phyloP scores from a whole-genome alignment of 1,140 invertebrate genomes.

The Zophobas atratus region DNA sequence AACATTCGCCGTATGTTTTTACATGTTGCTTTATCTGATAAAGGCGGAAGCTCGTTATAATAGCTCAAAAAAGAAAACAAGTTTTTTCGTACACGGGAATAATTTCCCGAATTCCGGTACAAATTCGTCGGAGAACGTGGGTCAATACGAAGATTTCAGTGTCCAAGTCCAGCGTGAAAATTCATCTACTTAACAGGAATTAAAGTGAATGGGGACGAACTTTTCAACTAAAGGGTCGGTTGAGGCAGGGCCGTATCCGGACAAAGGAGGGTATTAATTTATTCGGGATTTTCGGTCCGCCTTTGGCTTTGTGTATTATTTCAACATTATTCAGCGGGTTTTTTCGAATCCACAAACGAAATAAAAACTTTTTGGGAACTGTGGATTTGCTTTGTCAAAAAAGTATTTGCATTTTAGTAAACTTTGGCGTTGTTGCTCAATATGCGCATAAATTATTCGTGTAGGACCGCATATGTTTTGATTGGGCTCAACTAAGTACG shows the following conservation, averaged over 20 bases:
- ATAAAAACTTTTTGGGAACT: not conserved
- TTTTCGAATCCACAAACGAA: not conserved
- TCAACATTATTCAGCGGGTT: slow-evolving; percentile 17
- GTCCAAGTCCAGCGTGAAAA: not conserved
- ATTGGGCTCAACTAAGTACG: not conserved
- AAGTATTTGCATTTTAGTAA: slow-evolving; percentile 29
- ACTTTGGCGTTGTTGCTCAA: not conserved
- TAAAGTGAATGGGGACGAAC: not conserved
- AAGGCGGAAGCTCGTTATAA: too few relatives aligned
- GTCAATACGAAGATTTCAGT: too few relatives aligned
- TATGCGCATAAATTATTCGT: slow-evolving; percentile 20
- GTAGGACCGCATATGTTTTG: not conserved
- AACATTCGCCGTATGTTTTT: not conserved
- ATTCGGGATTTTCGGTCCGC: slow-evolving; percentile 13
- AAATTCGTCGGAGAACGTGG: not conserved
- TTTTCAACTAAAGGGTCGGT: slow-evolving; percentile 10
- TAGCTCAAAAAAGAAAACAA: too few relatives aligned
- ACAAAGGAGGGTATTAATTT: slow-evolving; percentile 11
- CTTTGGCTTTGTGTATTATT: slow-evolving; percentile 2
- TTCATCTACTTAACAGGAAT: slow-evolving; percentile 14
- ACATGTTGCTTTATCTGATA: too few relatives aligned
- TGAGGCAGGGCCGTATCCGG: not conserved
- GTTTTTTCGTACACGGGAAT: not conserved
- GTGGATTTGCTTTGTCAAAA: slow-evolving; percentile 20
- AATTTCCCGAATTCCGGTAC: not conserved